phyloP scores from a whole-genome alignment of 2,888 invertebrate species.

The Brachylomia viminalis region DNA sequence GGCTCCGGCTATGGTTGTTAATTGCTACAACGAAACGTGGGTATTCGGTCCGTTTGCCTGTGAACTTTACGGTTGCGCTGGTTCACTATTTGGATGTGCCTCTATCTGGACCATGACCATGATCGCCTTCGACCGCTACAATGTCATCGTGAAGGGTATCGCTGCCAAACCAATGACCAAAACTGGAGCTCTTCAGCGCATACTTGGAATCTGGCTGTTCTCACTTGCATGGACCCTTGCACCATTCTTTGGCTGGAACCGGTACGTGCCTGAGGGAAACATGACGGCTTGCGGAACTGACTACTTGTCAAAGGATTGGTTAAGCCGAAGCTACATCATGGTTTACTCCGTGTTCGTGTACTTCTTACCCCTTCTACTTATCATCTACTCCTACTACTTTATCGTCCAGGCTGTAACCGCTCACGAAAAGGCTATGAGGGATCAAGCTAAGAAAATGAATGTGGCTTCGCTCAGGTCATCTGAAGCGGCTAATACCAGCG shows the following conservation, averaged over 20 bases:
- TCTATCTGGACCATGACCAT: slow-evolving; percentile 98
- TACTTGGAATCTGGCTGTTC: slow-evolving; percentile 95
- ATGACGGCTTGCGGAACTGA: slow-evolving; percentile 98
- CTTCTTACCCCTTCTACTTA: slow-evolving; percentile 93
- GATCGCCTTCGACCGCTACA: slow-evolving; percentile 98
- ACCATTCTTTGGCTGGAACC: slow-evolving; percentile 96
- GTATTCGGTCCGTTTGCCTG: slow-evolving; percentile 94
- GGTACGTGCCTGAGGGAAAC: slow-evolving; percentile 98
- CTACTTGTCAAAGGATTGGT: slow-evolving; percentile 94
- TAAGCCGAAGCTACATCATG: slow-evolving; percentile 94
- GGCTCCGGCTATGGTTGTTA: slow-evolving; percentile 95
- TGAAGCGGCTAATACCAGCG: slow-evolving; percentile 94
- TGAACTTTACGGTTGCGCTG: slow-evolving; percentile 96
- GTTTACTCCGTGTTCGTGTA: slow-evolving; percentile 94
- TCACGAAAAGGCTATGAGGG: slow-evolving; percentile 96
- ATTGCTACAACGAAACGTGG: slow-evolving; percentile 95
- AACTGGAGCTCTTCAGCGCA: slow-evolving; percentile 94
- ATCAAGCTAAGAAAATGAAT: slow-evolving; percentile 98
- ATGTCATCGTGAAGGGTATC: slow-evolving; percentile 97
- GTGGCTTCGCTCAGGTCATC: slow-evolving; percentile 96
- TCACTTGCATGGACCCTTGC: slow-evolving; percentile 95
- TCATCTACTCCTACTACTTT: slow-evolving; percentile 96
- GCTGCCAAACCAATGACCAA: slow-evolving; percentile 96
- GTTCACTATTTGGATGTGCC: slow-evolving; percentile 96
- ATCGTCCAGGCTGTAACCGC: slow-evolving; percentile 96